Base-by-base conservation (phyloP, 2,113 vertebrate genomes). In the Arothron firmamentum region DNA sequence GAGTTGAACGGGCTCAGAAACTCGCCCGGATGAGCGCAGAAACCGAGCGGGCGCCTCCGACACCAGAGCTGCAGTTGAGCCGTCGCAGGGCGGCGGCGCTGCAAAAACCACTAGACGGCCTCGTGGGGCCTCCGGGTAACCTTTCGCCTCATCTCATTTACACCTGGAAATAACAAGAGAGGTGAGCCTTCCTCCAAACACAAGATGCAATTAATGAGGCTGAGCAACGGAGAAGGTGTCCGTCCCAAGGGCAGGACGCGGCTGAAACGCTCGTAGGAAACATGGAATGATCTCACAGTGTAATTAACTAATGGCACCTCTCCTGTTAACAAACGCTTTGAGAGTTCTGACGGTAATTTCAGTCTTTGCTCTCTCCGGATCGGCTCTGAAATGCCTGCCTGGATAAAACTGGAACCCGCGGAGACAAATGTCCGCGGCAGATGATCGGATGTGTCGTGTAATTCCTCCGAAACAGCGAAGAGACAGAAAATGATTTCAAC, bases 111-210 rank as follows among this genome's bases (percentile, higher is more conserved):
- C 70, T 51, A 52, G 41, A 45, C 31, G 10, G 75, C 73, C 79
- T 63, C 50, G 52, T 46, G 82, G 79, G 78, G 72, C 62, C 62
- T 67, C 13, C 0, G 72, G 54, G 62, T 81, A 80, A 88, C 87
- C 80, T 90, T 85, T 88, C 62, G 59, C 65, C 65, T 74, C 73
- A 58, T 62, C 84, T 90, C 84, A 89, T 88, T 89, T 84, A 80
- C 85, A 89, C 87, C 66, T 85, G 81, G 78, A 85, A 86, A 86
- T 86, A 87, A 85, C 83, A 74, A 77, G 78, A 52, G 74, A 82
- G 81, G 78, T 52, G 74, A 75, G 61, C 61, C 69, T 72, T 83
- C 64, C 73, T 65, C 75, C 69, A 48, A 80, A 85, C 79, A 77
- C 65, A 56, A 62, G 79, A 80, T 67, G 75, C 78, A 85, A 89